Evolutionary conservation across 1,140 invertebrate species (phyloP), one percentile per base, ranked within the genome.

Genomic region (Trachymyrmex septentrionalis): DNA sequence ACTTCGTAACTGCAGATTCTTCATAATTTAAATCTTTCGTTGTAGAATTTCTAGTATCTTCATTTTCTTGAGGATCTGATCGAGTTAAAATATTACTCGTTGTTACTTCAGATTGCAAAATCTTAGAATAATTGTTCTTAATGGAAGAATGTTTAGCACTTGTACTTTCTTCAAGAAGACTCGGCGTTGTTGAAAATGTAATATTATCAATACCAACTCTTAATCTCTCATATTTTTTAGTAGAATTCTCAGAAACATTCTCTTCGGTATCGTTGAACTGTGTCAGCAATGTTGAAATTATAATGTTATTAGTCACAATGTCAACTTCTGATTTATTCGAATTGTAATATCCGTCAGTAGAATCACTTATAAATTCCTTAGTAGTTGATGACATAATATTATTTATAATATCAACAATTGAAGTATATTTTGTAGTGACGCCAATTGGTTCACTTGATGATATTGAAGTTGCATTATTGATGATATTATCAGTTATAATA

Each of bases 251-350:
- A 1, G 16, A 24, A 76, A 16, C 14, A 14, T 44, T 44, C 9
- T 2, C 16, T 61, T 76, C 55, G 34, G 38, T 14, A 27, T 78
- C 21, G 19, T 57, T 63, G n/a, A 5, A 57, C n/a, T 3, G 53
- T 24, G 44, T 27, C 30, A 30, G 27, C 12, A 16, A n/a, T 55
- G 34, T 69, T 59, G 53, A 19, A 38, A 10, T 34, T 44, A 21
- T 50, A 64, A 66, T 7, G 53, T 66, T 67, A 53, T 67, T 48
- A 53, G n/a, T 67, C 12, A 21, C 6, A 4, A n/a, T 21, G 7
- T 80, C 27, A 53, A 21, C 2, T 67, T 80, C n/a, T 34, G 61
- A 66, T 66, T 78, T 53, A 9, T 53, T 3, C 48, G 3, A 34
- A 12, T 0, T 53, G 12, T 53, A n/a, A 50, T 63, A 24, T 38